These are phyloP conservation scores for human (Homo sapiens) DNA, from an alignment of 2,113 vertebrate genomes.

Conservation along the genomic window DNA sequence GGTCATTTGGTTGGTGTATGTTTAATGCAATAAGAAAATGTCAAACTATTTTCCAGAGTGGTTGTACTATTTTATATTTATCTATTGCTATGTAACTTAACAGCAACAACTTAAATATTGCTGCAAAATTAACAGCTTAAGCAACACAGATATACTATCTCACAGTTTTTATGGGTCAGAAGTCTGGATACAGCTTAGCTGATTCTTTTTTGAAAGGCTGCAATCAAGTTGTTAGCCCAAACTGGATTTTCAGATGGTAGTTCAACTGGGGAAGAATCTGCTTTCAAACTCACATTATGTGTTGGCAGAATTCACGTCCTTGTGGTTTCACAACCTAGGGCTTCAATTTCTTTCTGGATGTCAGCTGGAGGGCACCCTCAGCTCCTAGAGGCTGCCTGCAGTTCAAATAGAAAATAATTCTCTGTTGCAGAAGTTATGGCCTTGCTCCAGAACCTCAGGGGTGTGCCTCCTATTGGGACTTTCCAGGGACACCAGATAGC, in stretches of 20 bases:
- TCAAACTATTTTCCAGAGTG: neutral
- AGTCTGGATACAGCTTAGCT: neutral
- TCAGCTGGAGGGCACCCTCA: neutral
- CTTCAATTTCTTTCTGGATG: neutral
- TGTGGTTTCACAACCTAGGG: neutral
- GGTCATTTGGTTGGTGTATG: neutral
- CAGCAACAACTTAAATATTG: neutral
- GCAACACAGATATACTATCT: neutral
- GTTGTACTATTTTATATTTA: neutral
- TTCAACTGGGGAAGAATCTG: neutral
- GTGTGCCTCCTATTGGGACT: neutral
- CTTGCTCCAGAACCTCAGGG: neutral
- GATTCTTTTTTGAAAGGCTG: neutral
- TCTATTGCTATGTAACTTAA: neutral
- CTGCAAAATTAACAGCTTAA: neutral
- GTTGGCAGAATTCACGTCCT: neutral
- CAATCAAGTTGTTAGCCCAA: neutral
- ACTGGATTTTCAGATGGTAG: neutral
- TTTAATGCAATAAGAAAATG: slow-evolving; percentile 1
- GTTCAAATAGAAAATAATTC: slow-evolving; percentile 20
- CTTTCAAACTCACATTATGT: neutral
- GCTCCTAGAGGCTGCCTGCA: neutral
- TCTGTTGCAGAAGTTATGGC: neutral
- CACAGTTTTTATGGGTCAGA: neutral
- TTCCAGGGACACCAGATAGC: neutral